phyloP scores from a whole-genome alignment of 1,140 invertebrate species.

The Cotesia vestalis region DNA sequence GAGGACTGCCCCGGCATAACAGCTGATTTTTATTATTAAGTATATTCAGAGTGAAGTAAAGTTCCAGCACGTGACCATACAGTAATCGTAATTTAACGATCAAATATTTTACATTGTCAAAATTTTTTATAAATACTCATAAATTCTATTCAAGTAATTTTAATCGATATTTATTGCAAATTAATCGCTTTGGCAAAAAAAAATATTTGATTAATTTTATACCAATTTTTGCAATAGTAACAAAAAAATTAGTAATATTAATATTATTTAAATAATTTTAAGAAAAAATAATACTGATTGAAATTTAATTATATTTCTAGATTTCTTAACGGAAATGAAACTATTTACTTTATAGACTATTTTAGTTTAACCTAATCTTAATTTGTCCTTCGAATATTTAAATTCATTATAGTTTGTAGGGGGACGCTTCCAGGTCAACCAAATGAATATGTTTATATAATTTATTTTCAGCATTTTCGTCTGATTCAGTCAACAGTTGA shows the following conservation, averaged over 20 bases:
- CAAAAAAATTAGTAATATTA: no score
- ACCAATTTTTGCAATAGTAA: no score
- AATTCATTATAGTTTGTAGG: neutral
- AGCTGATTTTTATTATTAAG: neutral
- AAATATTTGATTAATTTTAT: no score
- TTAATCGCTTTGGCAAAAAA: no score
- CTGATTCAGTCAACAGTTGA: neutral
- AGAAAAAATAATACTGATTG: neutral
- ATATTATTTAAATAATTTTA: no score
- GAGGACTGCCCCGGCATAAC: neutral
- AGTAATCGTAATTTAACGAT: no score
- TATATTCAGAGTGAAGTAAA: neutral
- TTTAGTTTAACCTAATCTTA: neutral
- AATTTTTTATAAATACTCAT: no score
- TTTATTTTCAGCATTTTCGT: neutral
- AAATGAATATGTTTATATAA: neutral
- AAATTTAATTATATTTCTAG: neutral
- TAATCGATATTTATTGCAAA: no score
- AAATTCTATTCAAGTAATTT: no score
- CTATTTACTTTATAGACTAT: neutral
- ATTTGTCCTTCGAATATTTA: slow-evolving; percentile 7
- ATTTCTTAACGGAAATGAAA: neutral
- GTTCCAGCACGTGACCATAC: neutral
- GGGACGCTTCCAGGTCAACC: slow-evolving; percentile 7
- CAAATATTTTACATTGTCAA: no score